phyloP scores from a whole-genome alignment of 2,113 vertebrate genomes.

The Cichladusa arquata region DNA sequence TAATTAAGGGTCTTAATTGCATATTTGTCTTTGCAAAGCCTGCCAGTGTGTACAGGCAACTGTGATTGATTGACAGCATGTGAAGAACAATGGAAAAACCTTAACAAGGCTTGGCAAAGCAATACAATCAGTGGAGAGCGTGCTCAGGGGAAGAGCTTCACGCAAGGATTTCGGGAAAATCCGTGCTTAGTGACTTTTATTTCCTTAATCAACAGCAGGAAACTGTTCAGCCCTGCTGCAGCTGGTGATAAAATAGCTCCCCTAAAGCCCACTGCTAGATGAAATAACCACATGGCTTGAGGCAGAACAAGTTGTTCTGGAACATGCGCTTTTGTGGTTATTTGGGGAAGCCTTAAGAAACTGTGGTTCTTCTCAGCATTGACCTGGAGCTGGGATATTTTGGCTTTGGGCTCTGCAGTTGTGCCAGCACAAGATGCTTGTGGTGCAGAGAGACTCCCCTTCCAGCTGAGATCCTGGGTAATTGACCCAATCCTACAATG shows the following conservation, averaged over 20 bases:
- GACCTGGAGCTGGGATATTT: background rate
- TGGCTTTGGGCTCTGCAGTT: background rate
- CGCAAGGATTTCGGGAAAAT: background rate
- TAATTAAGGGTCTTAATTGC: constrained; percentile 37
- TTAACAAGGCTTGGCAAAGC: constrained; percentile 27
- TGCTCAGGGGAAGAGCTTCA: background rate
- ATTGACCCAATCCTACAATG: background rate
- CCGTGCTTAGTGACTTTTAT: background rate
- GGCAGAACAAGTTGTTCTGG: constrained; percentile 29
- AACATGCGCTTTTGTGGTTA: background rate
- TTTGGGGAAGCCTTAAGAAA: background rate
- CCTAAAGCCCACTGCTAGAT: background rate
- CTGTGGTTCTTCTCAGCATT: background rate
- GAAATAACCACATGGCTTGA: constrained; percentile 12
- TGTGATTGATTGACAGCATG: background rate
- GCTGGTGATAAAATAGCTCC: constrained; percentile 27
- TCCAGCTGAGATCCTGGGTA: background rate
- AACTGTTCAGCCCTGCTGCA: constrained; percentile 1
- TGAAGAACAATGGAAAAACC: constrained; percentile 10
- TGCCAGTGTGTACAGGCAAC: background rate
- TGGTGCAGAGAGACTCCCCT: background rate
- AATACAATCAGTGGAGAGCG: background rate
- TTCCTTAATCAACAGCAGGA: constrained; percentile 30
- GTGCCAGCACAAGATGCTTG: background rate
- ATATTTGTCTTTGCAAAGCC: constrained; percentile 35